Percentiles rank a stretch among this genome's conserved stretches.
phyloP scores from a whole-genome alignment of 1,140 invertebrate genomes.

The Listronotus bonariensis region DNA sequence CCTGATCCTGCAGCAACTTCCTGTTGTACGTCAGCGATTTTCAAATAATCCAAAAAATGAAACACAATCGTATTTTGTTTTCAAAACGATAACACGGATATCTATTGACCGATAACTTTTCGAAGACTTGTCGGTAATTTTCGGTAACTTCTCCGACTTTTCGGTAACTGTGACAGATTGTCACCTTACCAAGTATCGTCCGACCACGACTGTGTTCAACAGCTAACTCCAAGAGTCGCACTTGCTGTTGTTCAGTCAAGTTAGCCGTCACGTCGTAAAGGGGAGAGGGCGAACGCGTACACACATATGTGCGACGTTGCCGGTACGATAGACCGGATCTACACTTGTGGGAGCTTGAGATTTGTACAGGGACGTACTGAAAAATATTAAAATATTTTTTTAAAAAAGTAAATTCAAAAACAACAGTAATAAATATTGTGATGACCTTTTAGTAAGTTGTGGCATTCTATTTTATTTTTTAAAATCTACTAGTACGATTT shows the following conservation, averaged over 20 bases:
- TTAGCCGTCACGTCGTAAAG: constrained; percentile 6
- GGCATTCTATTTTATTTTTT: no score
- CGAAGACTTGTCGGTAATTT: constrained; percentile 8
- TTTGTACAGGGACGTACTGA: constrained; percentile 8
- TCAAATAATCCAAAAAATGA: neutral
- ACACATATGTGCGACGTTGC: constrained; percentile 41
- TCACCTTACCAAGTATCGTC: constrained; percentile 31
- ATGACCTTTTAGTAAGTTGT: no score
- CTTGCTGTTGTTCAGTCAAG: constrained; percentile 15
- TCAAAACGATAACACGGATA: neutral
- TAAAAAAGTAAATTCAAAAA: no score
- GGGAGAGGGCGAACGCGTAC: constrained; percentile 17
- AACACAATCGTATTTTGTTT: neutral
- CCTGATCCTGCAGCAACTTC: neutral
- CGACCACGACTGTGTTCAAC: constrained; percentile 23
- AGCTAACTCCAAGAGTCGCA: constrained; percentile 22
- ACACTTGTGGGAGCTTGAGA: constrained; percentile 42
- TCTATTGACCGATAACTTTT: neutral
- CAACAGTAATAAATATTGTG: no score
- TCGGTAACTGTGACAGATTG: constrained; percentile 24
- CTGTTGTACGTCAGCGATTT: neutral
- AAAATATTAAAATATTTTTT: no score
- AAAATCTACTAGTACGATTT: no score
- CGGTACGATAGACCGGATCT: constrained; percentile 43
- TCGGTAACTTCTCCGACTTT: constrained; percentile 18